Evolutionary conservation across 2,113 vertebrate genomes (phyloP).

Genomic region (Lethenteron camtschaticum): DNA sequence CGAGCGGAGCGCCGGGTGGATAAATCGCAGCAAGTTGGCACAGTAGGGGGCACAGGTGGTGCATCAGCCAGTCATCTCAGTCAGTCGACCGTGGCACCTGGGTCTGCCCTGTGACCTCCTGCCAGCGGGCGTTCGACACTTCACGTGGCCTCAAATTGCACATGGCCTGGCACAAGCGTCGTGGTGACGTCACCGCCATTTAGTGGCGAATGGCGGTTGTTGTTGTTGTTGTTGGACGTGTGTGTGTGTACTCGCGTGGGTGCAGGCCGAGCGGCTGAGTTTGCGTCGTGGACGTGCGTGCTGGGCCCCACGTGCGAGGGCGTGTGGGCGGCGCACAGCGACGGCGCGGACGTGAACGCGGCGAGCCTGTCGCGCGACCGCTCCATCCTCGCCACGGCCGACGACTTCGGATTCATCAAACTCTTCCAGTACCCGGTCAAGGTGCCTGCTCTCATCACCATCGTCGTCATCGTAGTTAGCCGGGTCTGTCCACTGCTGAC

Average conservation of each 20-base stretch:
- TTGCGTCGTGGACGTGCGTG: conserved; percentile 76
- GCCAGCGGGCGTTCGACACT: too few relatives aligned
- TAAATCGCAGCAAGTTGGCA: too few relatives aligned
- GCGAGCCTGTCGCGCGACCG: conserved; percentile 62
- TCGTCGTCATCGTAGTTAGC: too few relatives aligned
- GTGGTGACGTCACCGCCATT: too few relatives aligned
- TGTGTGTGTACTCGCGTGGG: conserved; percentile 1
- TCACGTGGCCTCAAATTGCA: too few relatives aligned
- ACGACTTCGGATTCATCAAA: conserved; percentile 83
- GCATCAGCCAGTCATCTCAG: too few relatives aligned
- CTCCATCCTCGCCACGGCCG: conserved; percentile 56
- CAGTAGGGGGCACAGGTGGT: too few relatives aligned
- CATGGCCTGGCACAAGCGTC: too few relatives aligned
- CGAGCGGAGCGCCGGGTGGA: too few relatives aligned
- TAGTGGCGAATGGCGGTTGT: neutral
- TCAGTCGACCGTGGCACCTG: too few relatives aligned
- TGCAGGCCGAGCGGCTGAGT: conserved; percentile 68
- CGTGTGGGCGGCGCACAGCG: conserved; percentile 62
- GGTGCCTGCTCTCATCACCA: conserved; percentile 23
- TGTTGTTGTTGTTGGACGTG: neutral
- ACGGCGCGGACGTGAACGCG: conserved; percentile 65
- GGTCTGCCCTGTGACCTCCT: too few relatives aligned
- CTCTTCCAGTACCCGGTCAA: conserved; percentile 75
- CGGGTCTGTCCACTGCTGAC: too few relatives aligned
- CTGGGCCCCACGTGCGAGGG: conserved; percentile 76